These are phyloP conservation scores for Scytalopus superciliaris DNA, from an alignment of 2,113 vertebrate species.

Conservation along the genomic window DNA sequence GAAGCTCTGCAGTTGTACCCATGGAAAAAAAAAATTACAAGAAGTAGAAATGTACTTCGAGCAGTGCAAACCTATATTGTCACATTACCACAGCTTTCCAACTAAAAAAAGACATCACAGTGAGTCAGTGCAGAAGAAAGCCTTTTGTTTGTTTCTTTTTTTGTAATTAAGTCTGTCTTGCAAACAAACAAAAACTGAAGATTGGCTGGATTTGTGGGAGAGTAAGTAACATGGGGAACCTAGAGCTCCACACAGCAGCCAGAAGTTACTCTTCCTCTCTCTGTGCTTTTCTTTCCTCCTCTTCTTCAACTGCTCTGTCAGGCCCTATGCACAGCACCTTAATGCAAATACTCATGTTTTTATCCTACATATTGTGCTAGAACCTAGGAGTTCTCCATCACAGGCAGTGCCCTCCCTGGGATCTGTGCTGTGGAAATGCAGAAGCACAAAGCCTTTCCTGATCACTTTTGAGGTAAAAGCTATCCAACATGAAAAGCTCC, in stretches of 20 bases:
- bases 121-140: neutral
- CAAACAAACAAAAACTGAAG: neutral
- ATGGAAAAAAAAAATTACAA: neutral
- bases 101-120: neutral
- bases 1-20: neutral
- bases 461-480: neutral
- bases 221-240: neutral
- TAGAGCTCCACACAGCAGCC: neutral
- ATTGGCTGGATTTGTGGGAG: neutral
- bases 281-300: neutral
- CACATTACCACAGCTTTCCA: neutral
- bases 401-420: neutral
- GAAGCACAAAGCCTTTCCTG: neutral
- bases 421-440: fast-evolving
- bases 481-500: neutral
- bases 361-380: neutral
- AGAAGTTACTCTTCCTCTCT: neutral
- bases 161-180: neutral
- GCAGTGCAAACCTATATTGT: neutral
- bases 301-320: neutral
- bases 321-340: neutral
- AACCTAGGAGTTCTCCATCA: neutral
- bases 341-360: neutral
- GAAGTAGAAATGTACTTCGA: neutral
- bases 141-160: neutral